These are phyloP conservation scores for Muscicapa striata DNA, from an alignment of 2,797 vertebrate species.

Conservation along the genomic window DNA sequence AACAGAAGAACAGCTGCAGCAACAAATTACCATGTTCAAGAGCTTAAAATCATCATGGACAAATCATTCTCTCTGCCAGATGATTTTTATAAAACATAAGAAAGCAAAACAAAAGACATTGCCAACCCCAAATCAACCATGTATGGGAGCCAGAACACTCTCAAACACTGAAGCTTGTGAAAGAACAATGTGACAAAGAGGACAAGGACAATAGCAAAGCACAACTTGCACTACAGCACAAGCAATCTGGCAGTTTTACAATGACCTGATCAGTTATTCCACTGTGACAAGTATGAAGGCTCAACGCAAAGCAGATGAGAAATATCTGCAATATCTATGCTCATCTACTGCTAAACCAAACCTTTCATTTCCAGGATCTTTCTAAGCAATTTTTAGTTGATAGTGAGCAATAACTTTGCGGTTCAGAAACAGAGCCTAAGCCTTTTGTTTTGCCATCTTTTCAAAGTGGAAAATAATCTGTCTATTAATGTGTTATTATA, in stretches of 20 bases:
- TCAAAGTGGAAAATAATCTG: neutral
- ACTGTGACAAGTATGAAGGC: neutral
- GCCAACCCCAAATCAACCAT: conserved; percentile 9
- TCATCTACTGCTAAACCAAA: conserved; percentile 4
- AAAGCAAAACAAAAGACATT: conserved; percentile 24
- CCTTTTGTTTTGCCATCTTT: neutral
- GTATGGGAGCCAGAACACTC: neutral
- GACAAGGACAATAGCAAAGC: conserved; percentile 9
- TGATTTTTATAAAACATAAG: conserved; percentile 21
- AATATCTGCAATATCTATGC: neutral
- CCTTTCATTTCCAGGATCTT: neutral
- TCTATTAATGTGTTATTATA: conserved; percentile 11
- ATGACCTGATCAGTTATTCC: neutral
- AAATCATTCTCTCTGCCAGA: conserved; percentile 1
- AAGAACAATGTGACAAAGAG: conserved; percentile 34
- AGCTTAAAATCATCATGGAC: conserved; percentile 17
- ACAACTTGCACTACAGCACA: neutral
- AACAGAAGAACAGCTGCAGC: conserved; percentile 28
- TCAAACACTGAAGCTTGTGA: neutral
- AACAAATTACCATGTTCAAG: conserved; percentile 26
- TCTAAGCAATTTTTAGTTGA: neutral
- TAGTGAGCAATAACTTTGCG: neutral
- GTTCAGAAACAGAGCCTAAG: neutral
- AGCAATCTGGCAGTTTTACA: conserved; percentile 20
- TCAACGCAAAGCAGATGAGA: neutral